Percentiles rank a stretch among this genome's conserved stretches.
Conservation (phyloP, 2,797 vertebrate species). For the Coregonus sp. region DNA sequence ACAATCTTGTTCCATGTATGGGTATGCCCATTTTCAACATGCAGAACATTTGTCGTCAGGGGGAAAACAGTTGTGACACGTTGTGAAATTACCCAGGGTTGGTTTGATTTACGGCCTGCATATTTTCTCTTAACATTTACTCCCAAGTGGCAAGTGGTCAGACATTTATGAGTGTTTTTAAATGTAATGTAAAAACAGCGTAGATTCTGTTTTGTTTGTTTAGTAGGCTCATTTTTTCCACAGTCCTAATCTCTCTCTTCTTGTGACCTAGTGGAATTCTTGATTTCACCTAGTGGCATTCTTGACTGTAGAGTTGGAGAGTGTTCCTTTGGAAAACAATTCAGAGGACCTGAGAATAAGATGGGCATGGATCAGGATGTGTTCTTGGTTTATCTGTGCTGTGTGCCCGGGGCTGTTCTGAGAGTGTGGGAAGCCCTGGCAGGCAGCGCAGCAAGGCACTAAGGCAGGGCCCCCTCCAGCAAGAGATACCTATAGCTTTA, state of each 20-base stretch:
- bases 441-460: slow-evolving; percentile 47
- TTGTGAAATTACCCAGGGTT: slow-evolving; percentile 29
- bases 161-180: slow-evolving; percentile 33
- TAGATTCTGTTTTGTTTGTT: not conserved
- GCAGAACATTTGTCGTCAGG: slow-evolving; percentile 31
- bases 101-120: slow-evolving; percentile 28
- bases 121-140: not conserved
- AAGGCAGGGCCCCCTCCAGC: slow-evolving; percentile 52
- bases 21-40: slow-evolving; percentile 29
- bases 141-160: slow-evolving; percentile 16
- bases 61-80: slow-evolving; percentile 35
- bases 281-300: not conserved
- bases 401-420: slow-evolving; percentile 47
- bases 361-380: slow-evolving; percentile 36
- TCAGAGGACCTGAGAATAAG: slow-evolving; percentile 43
- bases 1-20: slow-evolving; percentile 31
- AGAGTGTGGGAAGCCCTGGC: slow-evolving; percentile 47
- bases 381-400: slow-evolving; percentile 35
- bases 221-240: slow-evolving; percentile 9
- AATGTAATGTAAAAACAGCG: slow-evolving; percentile 24
- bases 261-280: slow-evolving; percentile 5
- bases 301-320: not conserved
- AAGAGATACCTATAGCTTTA: slow-evolving; percentile 48
- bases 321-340: slow-evolving; percentile 35
- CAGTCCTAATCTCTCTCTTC: slow-evolving; percentile 5